Conservation (phyloP, 2,797 vertebrate genomes). For the Chaenodraco wilsoni region DNA sequence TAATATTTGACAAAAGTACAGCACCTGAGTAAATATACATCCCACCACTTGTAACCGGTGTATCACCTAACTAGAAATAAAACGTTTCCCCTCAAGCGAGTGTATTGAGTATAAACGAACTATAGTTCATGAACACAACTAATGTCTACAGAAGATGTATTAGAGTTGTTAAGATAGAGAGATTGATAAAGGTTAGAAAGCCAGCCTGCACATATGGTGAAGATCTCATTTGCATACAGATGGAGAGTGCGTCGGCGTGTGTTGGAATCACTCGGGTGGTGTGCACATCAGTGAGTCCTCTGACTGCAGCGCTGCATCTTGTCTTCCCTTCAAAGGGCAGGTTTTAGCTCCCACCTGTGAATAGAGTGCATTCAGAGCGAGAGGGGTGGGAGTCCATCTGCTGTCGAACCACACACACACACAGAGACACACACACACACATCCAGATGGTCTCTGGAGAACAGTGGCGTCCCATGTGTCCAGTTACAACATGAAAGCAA, state of each 20-base stretch:
- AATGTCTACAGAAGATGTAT: neutral
- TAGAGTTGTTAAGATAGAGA: neutral
- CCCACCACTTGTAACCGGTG: neutral
- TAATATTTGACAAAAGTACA: neutral
- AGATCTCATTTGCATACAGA: conserved; percentile 83
- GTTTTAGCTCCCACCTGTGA: conserved; percentile 81
- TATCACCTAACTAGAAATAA: neutral
- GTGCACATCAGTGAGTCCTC: conserved; percentile 54
- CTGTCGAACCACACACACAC: conserved; percentile 52
- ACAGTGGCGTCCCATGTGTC: conserved; percentile 74
- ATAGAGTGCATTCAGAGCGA: conserved; percentile 68
- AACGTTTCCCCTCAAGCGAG: neutral
- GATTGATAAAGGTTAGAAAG: conserved; percentile 4
- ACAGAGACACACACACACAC: conserved; percentile 47
- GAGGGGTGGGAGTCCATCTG: conserved; percentile 74
- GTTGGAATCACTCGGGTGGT: conserved; percentile 69
- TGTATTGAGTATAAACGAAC: neutral
- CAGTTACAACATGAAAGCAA: conserved; percentile 83
- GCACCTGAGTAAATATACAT: neutral
- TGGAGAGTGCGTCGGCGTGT: conserved; percentile 73
- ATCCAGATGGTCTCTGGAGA: conserved; percentile 79
- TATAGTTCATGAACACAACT: neutral
- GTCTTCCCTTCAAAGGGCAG: conserved; percentile 70
- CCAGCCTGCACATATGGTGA: neutral
- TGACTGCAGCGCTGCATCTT: conserved; percentile 72